Percentiles rank a stretch among this genome's conserved stretches.
Evolutionary conservation across 2,113 vertebrate genomes (phyloP).

Genomic region (Echinops telfairi): DNA sequence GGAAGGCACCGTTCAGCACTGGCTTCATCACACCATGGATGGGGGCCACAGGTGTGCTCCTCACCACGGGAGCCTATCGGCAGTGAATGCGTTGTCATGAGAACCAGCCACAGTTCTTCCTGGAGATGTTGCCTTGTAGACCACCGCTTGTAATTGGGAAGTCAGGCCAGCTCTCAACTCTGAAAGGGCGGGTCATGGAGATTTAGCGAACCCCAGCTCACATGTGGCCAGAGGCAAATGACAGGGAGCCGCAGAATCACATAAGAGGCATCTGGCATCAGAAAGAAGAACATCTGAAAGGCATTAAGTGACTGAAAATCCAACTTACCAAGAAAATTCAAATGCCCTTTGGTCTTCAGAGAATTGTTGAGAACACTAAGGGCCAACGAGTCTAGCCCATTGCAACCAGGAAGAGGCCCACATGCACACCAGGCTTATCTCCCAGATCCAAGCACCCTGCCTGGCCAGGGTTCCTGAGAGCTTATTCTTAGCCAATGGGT

Average conservation of each 20-base stretch:
- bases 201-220: slow-evolving; percentile 24
- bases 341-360: slow-evolving; percentile 56
- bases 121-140: slow-evolving; percentile 9
- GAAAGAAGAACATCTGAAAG: slow-evolving; percentile 52
- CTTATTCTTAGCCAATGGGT: slow-evolving; percentile 37
- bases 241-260: background rate
- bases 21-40: background rate
- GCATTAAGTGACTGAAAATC: slow-evolving; percentile 52
- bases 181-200: slow-evolving; percentile 20
- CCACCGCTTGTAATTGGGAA: background rate
- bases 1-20: background rate
- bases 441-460: background rate
- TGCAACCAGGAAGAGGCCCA: background rate
- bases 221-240: slow-evolving; percentile 43
- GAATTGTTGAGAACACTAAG: background rate
- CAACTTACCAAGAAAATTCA: slow-evolving; percentile 48
- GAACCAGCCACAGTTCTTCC: background rate
- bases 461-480: background rate
- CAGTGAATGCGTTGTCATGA: background rate
- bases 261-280: slow-evolving; percentile 11
- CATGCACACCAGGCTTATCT: background rate
- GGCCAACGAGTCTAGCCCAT: background rate
- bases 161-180: background rate
- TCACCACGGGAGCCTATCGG: background rate
- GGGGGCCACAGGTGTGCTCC: background rate